Conservation (phyloP, 1,140 invertebrate species). For the Brachionus asplanchnoidis region DNA sequence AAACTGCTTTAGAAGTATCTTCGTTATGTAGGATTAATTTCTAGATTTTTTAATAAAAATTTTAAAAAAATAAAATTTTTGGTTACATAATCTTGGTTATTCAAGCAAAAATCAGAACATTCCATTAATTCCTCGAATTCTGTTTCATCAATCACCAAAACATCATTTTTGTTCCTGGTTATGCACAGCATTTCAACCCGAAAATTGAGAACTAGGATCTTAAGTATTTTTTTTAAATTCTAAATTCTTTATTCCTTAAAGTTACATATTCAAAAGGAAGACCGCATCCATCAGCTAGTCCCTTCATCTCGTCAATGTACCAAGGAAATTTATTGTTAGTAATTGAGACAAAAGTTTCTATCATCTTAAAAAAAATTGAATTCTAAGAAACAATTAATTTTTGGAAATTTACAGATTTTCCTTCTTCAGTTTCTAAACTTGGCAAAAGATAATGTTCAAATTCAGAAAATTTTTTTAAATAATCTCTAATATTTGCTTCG, state of each 20-base stretch:
- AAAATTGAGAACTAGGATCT: conserved; percentile 32
- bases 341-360: background rate
- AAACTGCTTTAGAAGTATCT: conserved; percentile 7
- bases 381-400: background rate
- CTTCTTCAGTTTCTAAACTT: background rate
- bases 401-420: background rate
- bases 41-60: background rate
- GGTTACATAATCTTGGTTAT: background rate
- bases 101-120: conserved; percentile 15
- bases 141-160: background rate
- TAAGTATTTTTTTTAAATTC: background rate
- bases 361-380: background rate
- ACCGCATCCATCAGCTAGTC: conserved; percentile 1
- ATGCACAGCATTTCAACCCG: background rate
- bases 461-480: background rate
- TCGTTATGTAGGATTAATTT: conserved; percentile 38
- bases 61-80: background rate
- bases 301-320: conserved; percentile 39
- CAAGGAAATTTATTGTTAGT: conserved; percentile 7
- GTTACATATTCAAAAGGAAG: conserved; percentile 28
- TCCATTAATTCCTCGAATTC: background rate
- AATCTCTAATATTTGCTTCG: background rate
- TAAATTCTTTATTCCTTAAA: background rate
- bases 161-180: background rate
- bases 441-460: background rate